These are phyloP conservation scores for Pardalotus punctatus DNA, from an alignment of 2,113 vertebrate genomes.

Conservation along the genomic window DNA sequence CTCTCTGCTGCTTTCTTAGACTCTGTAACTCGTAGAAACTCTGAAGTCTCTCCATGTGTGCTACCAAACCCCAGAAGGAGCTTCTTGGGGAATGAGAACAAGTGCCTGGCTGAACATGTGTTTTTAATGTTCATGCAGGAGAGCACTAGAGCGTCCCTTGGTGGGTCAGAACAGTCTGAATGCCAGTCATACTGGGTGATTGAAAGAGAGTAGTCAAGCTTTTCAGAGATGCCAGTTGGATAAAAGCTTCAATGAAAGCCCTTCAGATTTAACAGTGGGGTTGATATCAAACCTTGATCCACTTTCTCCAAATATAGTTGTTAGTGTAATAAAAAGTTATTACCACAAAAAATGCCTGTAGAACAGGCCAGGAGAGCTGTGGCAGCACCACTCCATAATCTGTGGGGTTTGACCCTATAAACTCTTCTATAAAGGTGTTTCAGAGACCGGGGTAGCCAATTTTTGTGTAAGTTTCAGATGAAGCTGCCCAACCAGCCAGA, in stretches of 20 bases:
- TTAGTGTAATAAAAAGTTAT: not conserved
- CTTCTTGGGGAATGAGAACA: not conserved
- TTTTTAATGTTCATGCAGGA: not conserved
- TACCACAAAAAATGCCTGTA: not conserved
- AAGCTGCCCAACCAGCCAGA: not conserved
- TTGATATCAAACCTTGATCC: not conserved
- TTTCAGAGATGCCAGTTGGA: not conserved
- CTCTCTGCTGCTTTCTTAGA: not conserved
- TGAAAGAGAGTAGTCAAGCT: not conserved
- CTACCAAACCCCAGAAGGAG: not conserved
- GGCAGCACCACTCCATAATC: not conserved
- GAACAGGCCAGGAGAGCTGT: not conserved
- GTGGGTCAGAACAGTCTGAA: not conserved
- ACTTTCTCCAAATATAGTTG: not conserved
- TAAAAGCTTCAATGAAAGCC: not conserved
- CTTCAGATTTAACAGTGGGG: not conserved
- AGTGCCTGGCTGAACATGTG: not conserved
- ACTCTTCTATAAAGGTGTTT: not conserved
- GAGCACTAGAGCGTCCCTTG: not conserved
- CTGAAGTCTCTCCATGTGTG: not conserved
- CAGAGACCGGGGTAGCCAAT: not conserved
- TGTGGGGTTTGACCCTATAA: not conserved
- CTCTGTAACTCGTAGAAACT: not conserved
- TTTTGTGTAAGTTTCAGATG: not conserved
- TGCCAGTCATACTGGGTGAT: not conserved